Evolutionary conservation across 2,888 invertebrate species (phyloP).

Genomic region (Oxycera nigricornis): DNA sequence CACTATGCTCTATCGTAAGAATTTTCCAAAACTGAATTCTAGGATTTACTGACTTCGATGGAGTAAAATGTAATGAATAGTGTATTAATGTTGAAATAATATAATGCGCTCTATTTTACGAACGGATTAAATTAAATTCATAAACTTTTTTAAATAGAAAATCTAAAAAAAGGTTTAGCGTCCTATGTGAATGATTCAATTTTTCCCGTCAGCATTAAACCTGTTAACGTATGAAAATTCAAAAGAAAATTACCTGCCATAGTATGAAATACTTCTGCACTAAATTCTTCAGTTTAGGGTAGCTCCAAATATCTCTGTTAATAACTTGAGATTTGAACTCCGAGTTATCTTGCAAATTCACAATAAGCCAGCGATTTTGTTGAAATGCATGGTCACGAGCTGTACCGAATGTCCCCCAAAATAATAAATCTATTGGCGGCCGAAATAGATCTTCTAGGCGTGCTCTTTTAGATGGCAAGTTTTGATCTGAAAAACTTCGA

Average conservation of each 20-base stretch:
- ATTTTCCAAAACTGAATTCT: too few relatives aligned
- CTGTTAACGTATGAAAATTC: too few relatives aligned
- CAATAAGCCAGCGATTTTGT: constrained; percentile 71
- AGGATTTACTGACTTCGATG: too few relatives aligned
- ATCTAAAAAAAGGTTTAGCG: too few relatives aligned
- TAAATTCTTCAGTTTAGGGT: constrained; percentile 66
- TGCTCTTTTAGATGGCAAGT: constrained; percentile 45
- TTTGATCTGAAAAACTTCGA: too few relatives aligned
- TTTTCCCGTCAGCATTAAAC: background rate
- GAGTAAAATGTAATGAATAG: too few relatives aligned
- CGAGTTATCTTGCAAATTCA: constrained; percentile 64
- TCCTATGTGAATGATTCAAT: background rate
- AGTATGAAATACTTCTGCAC: constrained; percentile 71
- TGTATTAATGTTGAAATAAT: too few relatives aligned
- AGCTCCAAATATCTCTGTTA: constrained; percentile 76
- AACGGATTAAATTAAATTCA: too few relatives aligned
- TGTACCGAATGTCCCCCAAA: constrained; percentile 67
- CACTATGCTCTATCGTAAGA: too few relatives aligned
- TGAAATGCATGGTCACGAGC: constrained; percentile 66
- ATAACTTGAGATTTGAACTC: constrained; percentile 71
- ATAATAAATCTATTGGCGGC: constrained; percentile 73
- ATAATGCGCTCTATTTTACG: too few relatives aligned
- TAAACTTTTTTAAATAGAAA: too few relatives aligned
- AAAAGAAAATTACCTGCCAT: constrained; percentile 67
- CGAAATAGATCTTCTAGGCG: constrained; percentile 64